A percentile compares a stretch with the other conserved stretches of the same genome.
Conservation (phyloP, 2,113 vertebrate genomes). For the Gulo gulo region DNA sequence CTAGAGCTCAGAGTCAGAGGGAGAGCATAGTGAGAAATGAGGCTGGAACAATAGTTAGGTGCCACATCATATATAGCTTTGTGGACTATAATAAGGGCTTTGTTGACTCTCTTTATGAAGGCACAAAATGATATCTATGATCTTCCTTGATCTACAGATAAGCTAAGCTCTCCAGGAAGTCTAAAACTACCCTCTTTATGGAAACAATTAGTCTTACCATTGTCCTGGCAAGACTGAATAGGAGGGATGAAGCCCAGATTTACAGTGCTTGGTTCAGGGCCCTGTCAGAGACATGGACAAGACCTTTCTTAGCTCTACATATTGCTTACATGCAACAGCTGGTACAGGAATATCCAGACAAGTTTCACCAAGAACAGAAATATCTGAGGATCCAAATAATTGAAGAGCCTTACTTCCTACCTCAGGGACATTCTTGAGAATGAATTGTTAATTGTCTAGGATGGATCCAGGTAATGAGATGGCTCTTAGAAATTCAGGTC, state of each 20-base stretch:
- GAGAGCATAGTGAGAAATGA: neutral
- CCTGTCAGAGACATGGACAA: slow-evolving; percentile 22
- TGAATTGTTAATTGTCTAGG: neutral
- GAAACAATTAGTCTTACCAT: slow-evolving; percentile 67
- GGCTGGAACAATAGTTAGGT: neutral
- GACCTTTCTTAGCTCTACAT: neutral
- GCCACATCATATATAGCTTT: neutral
- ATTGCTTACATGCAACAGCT: neutral
- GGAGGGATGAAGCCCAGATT: slow-evolving; percentile 42
- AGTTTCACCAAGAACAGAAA: neutral
- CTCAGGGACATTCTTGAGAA: neutral
- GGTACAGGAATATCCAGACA: neutral
- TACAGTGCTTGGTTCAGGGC: slow-evolving; percentile 49
- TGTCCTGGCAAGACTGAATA: slow-evolving; percentile 41
- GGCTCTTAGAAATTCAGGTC: neutral
- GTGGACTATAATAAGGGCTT: neutral
- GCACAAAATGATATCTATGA: neutral
- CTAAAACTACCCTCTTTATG: slow-evolving; percentile 54
- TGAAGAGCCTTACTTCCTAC: neutral
- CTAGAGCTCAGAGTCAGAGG: neutral
- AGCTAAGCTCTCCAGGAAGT: slow-evolving; percentile 62
- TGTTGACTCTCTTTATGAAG: neutral
- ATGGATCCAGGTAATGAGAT: neutral
- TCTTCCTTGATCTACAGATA: slow-evolving; percentile 41
- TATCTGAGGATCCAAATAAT: neutral